A percentile compares a stretch with the other conserved stretches of the same genome.
These are phyloP conservation scores for Atractosteus spatula DNA, from an alignment of 2,113 vertebrate genomes.

Conservation along the genomic window DNA sequence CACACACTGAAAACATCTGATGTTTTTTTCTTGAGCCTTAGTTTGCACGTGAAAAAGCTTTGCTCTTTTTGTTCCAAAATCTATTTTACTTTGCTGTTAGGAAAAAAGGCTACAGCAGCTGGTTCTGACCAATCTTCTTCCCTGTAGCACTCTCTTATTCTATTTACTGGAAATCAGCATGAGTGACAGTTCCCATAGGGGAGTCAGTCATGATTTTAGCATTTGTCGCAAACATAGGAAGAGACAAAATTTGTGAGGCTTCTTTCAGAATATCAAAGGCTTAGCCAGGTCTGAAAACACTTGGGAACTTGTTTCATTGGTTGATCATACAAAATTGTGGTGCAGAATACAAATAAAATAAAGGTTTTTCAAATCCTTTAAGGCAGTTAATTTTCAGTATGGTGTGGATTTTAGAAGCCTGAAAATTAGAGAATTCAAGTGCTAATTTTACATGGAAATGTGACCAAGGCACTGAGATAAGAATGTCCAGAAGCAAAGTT, in stretches of 20 bases:
- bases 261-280: background rate
- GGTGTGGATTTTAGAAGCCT: too few relatives aligned
- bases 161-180: background rate
- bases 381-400: too few relatives aligned
- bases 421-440: too few relatives aligned
- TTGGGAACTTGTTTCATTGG: background rate
- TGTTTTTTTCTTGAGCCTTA: background rate
- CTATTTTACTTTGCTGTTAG: too few relatives aligned
- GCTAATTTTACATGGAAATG: too few relatives aligned
- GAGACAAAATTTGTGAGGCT: background rate
- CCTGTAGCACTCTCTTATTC: background rate
- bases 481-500: too few relatives aligned
- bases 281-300: background rate
- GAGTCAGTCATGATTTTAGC: background rate
- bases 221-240: too few relatives aligned
- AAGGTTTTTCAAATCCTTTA: background rate
- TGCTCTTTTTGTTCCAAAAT: background rate
- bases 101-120: background rate
- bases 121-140: background rate
- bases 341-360: background rate
- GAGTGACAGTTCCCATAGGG: background rate
- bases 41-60: background rate
- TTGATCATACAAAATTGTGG: background rate
- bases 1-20: background rate
- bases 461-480: too few relatives aligned